Evolutionary conservation across 53 echinoderm and acorn worm species (phyloP), one percentile per base, ranked within the genome.

Genomic region (Glandiceps talaboti): DNA sequence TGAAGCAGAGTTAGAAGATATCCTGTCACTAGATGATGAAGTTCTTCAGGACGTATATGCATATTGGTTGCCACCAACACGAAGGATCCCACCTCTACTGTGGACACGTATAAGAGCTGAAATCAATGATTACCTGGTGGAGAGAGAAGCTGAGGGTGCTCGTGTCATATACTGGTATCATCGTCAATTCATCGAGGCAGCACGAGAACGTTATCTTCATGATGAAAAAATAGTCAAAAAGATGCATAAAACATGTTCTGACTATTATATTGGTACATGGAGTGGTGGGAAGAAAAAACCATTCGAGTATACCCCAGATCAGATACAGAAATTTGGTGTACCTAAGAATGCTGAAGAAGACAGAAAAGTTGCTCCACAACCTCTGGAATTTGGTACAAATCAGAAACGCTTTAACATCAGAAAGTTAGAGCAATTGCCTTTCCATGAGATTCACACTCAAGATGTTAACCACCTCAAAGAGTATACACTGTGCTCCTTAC

Each of bases 11-110:
- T 72, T 87, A 12, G 87, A 87, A 1, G 87, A 87, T 32, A 33
- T 87, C 20, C 76, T 87, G 10, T 87, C 87, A 1, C 33, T 83
- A 29, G 87, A 87, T 77, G 87, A 87, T 30, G 87, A 87, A 30
- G 87, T 87, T n/a, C 33, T 87, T 28, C 82, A 87, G 32, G 87
- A 87, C 32, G 87, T 87, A 29, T 87, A 87, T 27, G 83, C 82
- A 28, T 87, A 75, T 30, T 87, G 87, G 87, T 26, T 83, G 72
- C 87, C 87, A 32, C 87, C 87, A 1, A 83, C 79, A 25, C 75
- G 83, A 29, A 82, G 87, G 1, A 87, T 87, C 26, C 87, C 87
- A 0, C 87, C 87, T 72, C 83, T 83, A 28, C 33, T 87, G 33
- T 87, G 87, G 87, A 87, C 83, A 27, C 83, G 87, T 33, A 77